A percentile compares a stretch with the other conserved stretches of the same genome.
phyloP scores from a whole-genome alignment of 2,797 vertebrate species.

The Masticophis lateralis region DNA sequence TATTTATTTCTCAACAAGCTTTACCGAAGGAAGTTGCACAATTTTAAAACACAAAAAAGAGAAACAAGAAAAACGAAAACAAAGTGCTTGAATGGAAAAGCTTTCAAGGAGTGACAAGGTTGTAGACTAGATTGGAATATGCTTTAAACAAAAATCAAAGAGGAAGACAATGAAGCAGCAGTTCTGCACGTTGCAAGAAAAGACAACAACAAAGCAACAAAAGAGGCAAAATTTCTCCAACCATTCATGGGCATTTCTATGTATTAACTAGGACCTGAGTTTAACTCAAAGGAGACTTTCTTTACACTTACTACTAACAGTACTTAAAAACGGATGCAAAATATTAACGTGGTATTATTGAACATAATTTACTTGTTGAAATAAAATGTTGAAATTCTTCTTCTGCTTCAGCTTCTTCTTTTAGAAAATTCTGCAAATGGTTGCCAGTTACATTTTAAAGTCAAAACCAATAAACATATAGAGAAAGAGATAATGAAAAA shows the following conservation, averaged over 20 bases:
- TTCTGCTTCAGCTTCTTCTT: not conserved
- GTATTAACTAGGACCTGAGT: not conserved
- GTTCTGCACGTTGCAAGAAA: not conserved
- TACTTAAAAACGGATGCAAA: not conserved
- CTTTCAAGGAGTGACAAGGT: not conserved
- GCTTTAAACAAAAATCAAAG: not conserved
- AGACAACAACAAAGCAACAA: not conserved
- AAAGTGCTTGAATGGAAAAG: not conserved
- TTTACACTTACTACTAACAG: not conserved
- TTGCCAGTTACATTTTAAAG: not conserved
- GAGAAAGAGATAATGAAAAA: not conserved
- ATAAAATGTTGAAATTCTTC: not conserved
- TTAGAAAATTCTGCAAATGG: not conserved
- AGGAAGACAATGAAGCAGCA: not conserved
- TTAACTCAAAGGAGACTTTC: not conserved
- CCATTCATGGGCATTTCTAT: not conserved
- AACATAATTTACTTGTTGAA: not conserved
- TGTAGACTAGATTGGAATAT: not conserved
- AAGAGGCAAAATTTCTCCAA: not conserved
- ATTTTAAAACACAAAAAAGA: not conserved
- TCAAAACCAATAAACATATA: not conserved
- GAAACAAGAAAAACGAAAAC: not conserved
- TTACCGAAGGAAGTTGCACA: not conserved
- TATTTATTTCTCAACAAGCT: not conserved
- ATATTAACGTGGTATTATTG: not conserved